Percentiles rank a stretch among this genome's conserved stretches.
phyloP scores from a whole-genome alignment of 23 tunicate genomes.

The Trididemnum miniatum region DNA sequence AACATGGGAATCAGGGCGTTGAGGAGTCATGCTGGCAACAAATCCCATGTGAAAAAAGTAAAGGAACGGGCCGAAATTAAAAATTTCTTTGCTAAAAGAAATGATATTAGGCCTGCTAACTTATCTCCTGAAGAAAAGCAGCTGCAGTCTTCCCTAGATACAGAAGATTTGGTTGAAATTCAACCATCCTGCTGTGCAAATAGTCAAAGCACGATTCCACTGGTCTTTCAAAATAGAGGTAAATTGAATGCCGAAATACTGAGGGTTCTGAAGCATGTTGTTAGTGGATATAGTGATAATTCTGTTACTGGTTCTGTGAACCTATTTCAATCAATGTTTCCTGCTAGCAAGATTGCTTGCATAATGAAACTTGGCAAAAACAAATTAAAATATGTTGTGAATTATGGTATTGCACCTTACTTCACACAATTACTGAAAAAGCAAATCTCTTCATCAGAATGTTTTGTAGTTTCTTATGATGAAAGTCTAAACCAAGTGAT shows the following conservation, averaged over 20 bases:
- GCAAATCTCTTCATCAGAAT: not conserved
- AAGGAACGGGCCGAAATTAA: not conserved
- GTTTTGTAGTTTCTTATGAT: not conserved
- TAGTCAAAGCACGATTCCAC: not conserved
- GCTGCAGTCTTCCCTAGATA: not conserved
- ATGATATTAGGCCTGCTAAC: not conserved
- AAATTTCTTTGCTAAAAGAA: not conserved
- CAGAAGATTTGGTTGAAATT: not conserved
- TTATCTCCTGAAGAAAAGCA: not conserved
- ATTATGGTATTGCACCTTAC: not conserved
- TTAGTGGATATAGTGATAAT: not conserved
- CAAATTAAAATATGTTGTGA: not conserved
- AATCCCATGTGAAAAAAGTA: not conserved
- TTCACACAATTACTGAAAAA: not conserved
- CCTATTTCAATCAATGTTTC: not conserved
- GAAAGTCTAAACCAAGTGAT: not conserved
- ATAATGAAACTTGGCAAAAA: not conserved
- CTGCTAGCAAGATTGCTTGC: not conserved
- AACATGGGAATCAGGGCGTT: not conserved
- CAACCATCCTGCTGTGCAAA: slow-evolving; percentile 1
- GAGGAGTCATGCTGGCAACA: slow-evolving; percentile 1
- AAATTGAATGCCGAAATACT: too few species aligned
- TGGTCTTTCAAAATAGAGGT: not conserved
- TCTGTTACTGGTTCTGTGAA: not conserved
- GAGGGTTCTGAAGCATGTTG: not conserved